Conservation (phyloP, 2,113 vertebrate species). For the Okapia johnstoni region DNA sequence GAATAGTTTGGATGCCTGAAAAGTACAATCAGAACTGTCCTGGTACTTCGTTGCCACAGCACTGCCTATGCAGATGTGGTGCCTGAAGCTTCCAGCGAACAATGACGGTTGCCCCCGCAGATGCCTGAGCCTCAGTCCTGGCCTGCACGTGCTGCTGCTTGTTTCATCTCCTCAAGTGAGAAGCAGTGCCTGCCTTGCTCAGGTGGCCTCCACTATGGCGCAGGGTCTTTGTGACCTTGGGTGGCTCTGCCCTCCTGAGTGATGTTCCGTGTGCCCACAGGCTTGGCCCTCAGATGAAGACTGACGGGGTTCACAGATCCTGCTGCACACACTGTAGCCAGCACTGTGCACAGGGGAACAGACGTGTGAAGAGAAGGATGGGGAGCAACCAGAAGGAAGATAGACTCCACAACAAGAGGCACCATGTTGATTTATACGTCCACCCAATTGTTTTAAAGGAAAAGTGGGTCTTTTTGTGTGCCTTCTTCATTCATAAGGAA, state of each 20-base stretch:
- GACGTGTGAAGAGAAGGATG: background rate
- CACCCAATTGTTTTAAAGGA: background rate
- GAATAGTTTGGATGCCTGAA: background rate
- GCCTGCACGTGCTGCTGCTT: accelerated
- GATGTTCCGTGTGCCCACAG: background rate
- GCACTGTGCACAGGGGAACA: background rate
- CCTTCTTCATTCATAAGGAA: background rate
- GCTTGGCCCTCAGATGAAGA: accelerated
- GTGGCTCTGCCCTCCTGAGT: background rate
- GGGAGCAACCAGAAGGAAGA: background rate
- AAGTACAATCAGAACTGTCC: background rate
- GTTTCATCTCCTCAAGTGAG: background rate
- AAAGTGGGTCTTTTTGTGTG: background rate
- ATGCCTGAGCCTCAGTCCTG: accelerated
- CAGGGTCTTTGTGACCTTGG: accelerated
- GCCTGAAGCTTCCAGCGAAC: background rate
- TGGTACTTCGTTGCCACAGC: background rate
- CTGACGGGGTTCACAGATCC: accelerated
- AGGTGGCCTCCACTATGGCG: background rate
- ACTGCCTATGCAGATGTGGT: accelerated
- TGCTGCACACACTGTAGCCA: accelerated
- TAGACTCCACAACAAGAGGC: background rate
- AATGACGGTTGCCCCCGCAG: background rate
- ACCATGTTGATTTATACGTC: too few relatives aligned
- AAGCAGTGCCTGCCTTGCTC: background rate